phyloP scores from a whole-genome alignment of 2,797 vertebrate genomes.

The Dallia pectoralis region DNA sequence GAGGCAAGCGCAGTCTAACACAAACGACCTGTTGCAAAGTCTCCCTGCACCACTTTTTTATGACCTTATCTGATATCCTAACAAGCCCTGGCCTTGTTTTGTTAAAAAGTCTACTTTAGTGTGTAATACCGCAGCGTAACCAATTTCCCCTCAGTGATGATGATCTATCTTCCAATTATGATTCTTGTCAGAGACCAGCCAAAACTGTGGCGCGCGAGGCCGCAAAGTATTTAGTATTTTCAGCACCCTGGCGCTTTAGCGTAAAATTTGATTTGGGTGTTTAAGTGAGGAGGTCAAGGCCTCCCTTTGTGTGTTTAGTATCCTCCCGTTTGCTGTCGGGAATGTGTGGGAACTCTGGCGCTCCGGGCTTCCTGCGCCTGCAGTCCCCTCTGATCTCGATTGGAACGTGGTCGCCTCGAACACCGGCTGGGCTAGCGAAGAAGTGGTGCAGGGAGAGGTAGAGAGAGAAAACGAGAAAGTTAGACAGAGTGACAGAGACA shows the following conservation, averaged over 20 bases:
- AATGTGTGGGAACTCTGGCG: conserved; percentile 67
- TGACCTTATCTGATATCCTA: conserved; percentile 42
- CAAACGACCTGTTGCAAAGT: neutral
- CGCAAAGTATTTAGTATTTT: conserved; percentile 44
- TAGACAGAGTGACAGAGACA: neutral
- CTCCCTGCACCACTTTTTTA: neutral
- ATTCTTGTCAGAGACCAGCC: conserved; percentile 55
- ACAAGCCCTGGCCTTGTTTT: conserved; percentile 3
- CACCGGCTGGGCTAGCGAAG: neutral
- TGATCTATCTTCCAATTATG: conserved; percentile 61
- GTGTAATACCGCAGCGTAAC: conserved; percentile 39
- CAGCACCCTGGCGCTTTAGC: conserved; percentile 67
- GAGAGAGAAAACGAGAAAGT: conserved; percentile 19
- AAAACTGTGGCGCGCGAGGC: conserved; percentile 44
- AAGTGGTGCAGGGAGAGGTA: neutral
- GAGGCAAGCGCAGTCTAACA: neutral
- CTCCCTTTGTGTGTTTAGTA: conserved; percentile 67
- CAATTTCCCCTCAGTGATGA: conserved; percentile 59
- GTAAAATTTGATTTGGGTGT: conserved; percentile 75
- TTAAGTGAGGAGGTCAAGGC: conserved; percentile 70
- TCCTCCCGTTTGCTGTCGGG: conserved; percentile 60
- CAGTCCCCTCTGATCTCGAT: conserved; percentile 1
- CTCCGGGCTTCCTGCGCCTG: conserved; percentile 24
- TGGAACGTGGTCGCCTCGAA: conserved; percentile 14
- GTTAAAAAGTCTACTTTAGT: conserved; percentile 17